Evolutionary conservation across 2,888 invertebrate genomes (phyloP).

Genomic region (Elysia crispata): DNA sequence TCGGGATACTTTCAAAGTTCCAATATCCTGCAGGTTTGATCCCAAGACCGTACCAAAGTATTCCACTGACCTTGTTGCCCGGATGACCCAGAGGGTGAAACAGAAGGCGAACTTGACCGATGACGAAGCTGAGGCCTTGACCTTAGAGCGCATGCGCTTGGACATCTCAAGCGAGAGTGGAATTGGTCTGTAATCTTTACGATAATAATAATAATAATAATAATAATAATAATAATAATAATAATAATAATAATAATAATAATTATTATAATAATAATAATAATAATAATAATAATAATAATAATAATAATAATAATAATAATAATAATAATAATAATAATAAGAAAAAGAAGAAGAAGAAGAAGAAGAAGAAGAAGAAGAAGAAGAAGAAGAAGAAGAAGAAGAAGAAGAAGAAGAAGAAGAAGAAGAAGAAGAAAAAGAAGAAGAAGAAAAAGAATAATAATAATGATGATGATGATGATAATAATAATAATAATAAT

Average conservation of each 20-base stretch:
- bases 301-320: too few relatives aligned
- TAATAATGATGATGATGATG: too few relatives aligned
- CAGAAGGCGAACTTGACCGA: slow-evolving; percentile 36
- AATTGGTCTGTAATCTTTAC: too few relatives aligned
- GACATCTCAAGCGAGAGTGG: slow-evolving; percentile 36
- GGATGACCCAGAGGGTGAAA: slow-evolving; percentile 47
- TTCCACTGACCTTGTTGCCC: slow-evolving; percentile 45
- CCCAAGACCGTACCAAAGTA: slow-evolving; percentile 51
- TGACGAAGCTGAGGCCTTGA: slow-evolving; percentile 38
- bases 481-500: neutral
- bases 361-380: slow-evolving; percentile 9
- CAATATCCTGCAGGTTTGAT: slow-evolving; percentile 55
- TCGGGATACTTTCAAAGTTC: too few relatives aligned
- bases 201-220: too few relatives aligned
- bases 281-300: too few relatives aligned
- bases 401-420: slow-evolving; percentile 9
- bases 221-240: too few relatives aligned
- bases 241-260: too few relatives aligned
- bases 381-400: slow-evolving; percentile 9
- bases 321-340: too few relatives aligned
- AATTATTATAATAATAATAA: too few relatives aligned
- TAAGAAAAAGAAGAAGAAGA: slow-evolving; percentile 3
- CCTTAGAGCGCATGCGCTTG: slow-evolving; percentile 39
- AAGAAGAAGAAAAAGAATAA: slow-evolving; percentile 3
- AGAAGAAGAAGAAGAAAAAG: slow-evolving; percentile 4